Base-by-base conservation (phyloP, 2,888 invertebrate species). In the Griposia aprilina region DNA sequence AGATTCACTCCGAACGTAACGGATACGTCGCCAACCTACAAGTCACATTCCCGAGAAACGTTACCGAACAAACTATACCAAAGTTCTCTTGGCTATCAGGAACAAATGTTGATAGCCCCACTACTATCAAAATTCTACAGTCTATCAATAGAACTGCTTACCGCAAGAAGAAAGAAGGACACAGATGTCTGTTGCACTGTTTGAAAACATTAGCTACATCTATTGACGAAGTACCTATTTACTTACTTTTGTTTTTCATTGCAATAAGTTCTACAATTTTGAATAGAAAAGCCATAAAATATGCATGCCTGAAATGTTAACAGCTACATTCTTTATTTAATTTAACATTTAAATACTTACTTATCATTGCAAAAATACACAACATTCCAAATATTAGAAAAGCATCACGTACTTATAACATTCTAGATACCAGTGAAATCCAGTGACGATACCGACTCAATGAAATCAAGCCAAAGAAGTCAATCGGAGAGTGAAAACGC, bases 121-220 rank as follows among this genome's bases (percentile, higher is more conserved):
- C 98, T 1, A 98, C 98, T 87, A 97, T 97, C 15, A 98, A 98
- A 93, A 96, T 99, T 73, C 95, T 98, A 70, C 99, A 98, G 95
- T 98, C 98, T 26, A 97, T 99, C 57, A 98, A 98, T 89, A 98
- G 98, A 93, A 98, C 98, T 73, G 98, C 99, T 0, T 97, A 98
- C 90, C 98, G 98, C 88, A 98, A 98, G 90, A 98, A 99, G 2
- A 98, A 98, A 85, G 98, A 98, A 93, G 98, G 98, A 73, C 97
- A 98, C 72, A 98, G 98, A 59, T 99, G 99, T 93, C 95, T 99
- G 74, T 98, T 99, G 93, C 98, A 99, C 68, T 99, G 99, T 94
- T 96, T 99, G 63, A 97, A 97, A 90, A 96, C 96, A 50, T 92
- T 97, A 80, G 96, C 96, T 2, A 97, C 95, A 63, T 95, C 95